phyloP scores from a whole-genome alignment of 2,888 invertebrate species.

The Polyommatus iphigenia region DNA sequence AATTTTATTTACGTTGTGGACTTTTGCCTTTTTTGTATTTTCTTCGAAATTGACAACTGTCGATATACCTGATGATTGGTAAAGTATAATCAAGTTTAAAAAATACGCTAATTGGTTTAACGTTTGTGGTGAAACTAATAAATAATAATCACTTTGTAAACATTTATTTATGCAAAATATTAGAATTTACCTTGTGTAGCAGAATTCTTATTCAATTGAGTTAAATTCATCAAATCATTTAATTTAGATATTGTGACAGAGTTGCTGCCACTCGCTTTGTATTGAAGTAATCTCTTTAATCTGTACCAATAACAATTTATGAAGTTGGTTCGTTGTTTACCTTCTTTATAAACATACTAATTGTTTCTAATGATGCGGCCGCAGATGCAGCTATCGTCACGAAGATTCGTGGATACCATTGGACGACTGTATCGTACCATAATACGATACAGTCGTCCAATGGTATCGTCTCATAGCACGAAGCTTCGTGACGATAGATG shows the following conservation, averaged over 20 bases:
- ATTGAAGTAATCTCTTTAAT: background rate
- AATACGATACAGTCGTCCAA: no score
- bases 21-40: constrained; percentile 43
- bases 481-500: no score
- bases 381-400: no score
- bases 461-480: no score
- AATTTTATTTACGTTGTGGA: background rate
- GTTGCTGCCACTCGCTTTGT: background rate
- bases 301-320: background rate
- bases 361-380: background rate
- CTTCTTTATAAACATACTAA: background rate
- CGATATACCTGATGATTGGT: background rate
- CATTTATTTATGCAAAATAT: no score
- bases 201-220: background rate
- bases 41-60: background rate
- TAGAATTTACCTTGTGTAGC: background rate
- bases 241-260: background rate
- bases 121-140: no score
- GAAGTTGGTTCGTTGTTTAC: background rate
- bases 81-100: background rate
- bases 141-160: no score
- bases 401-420: no score
- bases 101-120: no score
- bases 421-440: no score
- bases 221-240: background rate